Conservation (phyloP, 2,888 invertebrate genomes). For the Diaperis boleti region DNA sequence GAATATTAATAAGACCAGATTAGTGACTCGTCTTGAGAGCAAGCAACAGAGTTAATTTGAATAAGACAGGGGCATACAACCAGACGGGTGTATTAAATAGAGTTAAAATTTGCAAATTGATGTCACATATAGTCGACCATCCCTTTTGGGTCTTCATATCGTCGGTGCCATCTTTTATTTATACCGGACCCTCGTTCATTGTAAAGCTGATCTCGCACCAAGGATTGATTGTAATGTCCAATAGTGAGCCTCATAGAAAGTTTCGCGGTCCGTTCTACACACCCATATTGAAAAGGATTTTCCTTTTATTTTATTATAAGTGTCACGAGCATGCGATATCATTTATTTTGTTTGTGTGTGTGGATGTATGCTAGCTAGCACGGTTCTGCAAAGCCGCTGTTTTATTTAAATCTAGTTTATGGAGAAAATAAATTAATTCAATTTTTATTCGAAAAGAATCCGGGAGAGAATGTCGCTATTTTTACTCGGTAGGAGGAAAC, state of each 20-base stretch:
- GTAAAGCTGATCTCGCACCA: constrained; percentile 45
- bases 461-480: constrained; percentile 15
- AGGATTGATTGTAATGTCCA: constrained; percentile 52
- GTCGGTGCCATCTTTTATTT: constrained; percentile 45
- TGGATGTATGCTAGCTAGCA: too few relatives aligned
- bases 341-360: constrained; percentile 54
- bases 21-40: too few relatives aligned
- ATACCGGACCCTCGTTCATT: constrained; percentile 45
- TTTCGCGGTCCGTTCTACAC: constrained; percentile 45
- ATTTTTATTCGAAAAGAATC: constrained; percentile 42
- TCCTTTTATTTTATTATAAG: constrained; percentile 48
- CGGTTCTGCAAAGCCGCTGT: constrained; percentile 40
- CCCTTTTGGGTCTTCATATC: constrained; percentile 27
- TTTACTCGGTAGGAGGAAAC: constrained; percentile 17
- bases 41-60: too few relatives aligned
- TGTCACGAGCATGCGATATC: constrained; percentile 45
- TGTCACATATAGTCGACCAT: too few relatives aligned
- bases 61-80: too few relatives aligned
- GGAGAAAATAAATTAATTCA: constrained; percentile 49
- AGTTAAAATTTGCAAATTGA: too few relatives aligned
- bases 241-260: constrained; percentile 45
- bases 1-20: too few relatives aligned
- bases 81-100: too few relatives aligned
- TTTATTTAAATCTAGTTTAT: constrained; percentile 54
- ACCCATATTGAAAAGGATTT: constrained; percentile 48